phyloP scores from a whole-genome alignment of 2,797 vertebrate genomes.

The Cephalopachus bancanus region DNA sequence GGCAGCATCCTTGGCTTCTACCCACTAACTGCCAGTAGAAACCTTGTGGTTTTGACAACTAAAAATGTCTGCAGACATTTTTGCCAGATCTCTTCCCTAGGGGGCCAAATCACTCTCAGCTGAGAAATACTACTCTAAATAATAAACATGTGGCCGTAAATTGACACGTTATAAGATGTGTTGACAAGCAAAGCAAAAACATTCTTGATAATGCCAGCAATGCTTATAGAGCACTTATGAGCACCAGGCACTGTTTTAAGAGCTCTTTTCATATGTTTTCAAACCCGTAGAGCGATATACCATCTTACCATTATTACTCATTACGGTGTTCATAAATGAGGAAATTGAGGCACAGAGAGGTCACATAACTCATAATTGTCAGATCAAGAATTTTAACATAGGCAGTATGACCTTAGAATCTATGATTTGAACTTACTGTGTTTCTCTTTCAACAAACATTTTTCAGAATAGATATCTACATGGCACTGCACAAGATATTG shows the following conservation, averaged over 20 bases:
- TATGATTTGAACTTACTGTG: neutral
- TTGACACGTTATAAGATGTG: slow-evolving; percentile 50
- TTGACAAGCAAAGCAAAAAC: slow-evolving; percentile 57
- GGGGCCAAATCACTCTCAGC: neutral
- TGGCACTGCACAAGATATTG: neutral
- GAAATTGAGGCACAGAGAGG: neutral
- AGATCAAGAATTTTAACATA: neutral
- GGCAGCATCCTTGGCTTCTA: neutral
- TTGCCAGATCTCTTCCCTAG: neutral
- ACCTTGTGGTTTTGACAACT: neutral
- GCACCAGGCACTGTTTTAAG: neutral
- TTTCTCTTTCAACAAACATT: neutral
- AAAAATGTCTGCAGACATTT: neutral
- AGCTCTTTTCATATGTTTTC: neutral
- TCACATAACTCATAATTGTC: neutral
- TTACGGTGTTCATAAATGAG: neutral
- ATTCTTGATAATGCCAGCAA: slow-evolving; percentile 27
- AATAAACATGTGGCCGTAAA: slow-evolving; percentile 33
- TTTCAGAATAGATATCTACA: neutral
- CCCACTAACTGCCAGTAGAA: neutral
- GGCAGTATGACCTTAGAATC: neutral
- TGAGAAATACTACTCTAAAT: slow-evolving; percentile 20
- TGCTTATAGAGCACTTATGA: neutral
- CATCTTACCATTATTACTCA: neutral
- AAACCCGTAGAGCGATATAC: neutral